A percentile compares a stretch with the other conserved stretches of the same genome.
phyloP scores from a whole-genome alignment of 1,140 invertebrate genomes.

The Bombus soroeensis region DNA sequence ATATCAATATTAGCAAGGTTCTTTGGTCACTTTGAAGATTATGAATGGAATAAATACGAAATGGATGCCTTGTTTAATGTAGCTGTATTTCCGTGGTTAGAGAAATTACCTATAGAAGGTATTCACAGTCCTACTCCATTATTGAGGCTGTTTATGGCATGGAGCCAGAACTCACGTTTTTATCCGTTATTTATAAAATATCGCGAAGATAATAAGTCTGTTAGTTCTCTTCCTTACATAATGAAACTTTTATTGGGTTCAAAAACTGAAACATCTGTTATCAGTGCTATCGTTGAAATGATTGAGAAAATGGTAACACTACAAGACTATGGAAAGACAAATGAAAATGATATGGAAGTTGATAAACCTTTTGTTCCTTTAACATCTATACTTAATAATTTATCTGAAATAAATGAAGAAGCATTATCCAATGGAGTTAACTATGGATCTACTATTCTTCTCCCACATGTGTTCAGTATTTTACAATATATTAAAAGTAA shows the following conservation, averaged over 20 bases:
- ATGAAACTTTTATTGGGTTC: slow-evolving; percentile 87
- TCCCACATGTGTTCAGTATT: slow-evolving; percentile 89
- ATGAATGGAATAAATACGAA: slow-evolving; percentile 88
- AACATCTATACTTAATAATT: slow-evolving; percentile 64
- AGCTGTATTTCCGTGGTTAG: slow-evolving; percentile 91
- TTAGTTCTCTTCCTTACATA: slow-evolving; percentile 86
- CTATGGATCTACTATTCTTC: slow-evolving; percentile 88
- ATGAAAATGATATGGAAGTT: slow-evolving; percentile 77
- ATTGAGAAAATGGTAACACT: slow-evolving; percentile 90
- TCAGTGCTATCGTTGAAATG: slow-evolving; percentile 89
- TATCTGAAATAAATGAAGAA: slow-evolving; percentile 60
- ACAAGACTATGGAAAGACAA: slow-evolving; percentile 83
- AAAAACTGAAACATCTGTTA: slow-evolving; percentile 87
- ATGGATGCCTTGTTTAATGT: slow-evolving; percentile 90
- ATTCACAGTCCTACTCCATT: slow-evolving; percentile 92
- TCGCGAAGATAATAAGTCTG: slow-evolving; percentile 75
- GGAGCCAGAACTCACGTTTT: slow-evolving; percentile 90
- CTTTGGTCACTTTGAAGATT: slow-evolving; percentile 91
- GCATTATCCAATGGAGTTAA: slow-evolving; percentile 83
- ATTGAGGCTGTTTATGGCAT: slow-evolving; percentile 89
- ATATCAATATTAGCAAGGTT: slow-evolving; percentile 87
- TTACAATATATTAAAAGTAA: slow-evolving; percentile 88
- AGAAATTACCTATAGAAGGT: slow-evolving; percentile 90
- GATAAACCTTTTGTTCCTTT: slow-evolving; percentile 66
- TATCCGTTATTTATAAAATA: slow-evolving; percentile 88